Evolutionary conservation across 35 echinoderm and acorn worm genomes (phyloP), one percentile per base, ranked within the genome.

Genomic region (Heliocidaris tuberculata): DNA sequence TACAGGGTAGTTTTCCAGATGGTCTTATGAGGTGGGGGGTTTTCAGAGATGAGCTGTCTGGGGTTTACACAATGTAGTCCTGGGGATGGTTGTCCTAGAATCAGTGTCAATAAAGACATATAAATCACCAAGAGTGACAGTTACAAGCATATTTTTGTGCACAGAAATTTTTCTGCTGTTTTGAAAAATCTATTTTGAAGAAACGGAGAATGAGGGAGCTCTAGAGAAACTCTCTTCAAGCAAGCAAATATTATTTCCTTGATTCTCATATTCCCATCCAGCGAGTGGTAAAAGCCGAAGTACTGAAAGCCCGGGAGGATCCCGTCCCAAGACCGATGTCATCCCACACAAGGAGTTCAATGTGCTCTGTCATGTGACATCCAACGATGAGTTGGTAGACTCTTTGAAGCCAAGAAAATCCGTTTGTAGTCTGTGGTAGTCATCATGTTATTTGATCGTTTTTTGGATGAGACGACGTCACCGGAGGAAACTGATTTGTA

Each of bases 241-340:
- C 52, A 13, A 2, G 11, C 52, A 56, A 10, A n/a, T 21, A 78
- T 78, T n/a, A 78, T 86, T 95, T 88, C 95, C 94, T 90, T 99
- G 59, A 96, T 93, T 97, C 88, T 31, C 19, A 47, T 54, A 49
- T 86, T 31, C 32, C 16, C 5, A 52, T 7, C 48, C 96, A 99
- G 98, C 35, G 95, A 52, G 98, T 99, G 7, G 98, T 99, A 9
- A 99, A 99, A 86, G 98, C 98, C 52, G 98, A 99, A 89, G 96
- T 99, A 29, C 96, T 97, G 8, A 96, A 99, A 56, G 95, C 97
- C 90, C 96, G 94, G 49, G 94, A 86, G 15, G 97, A 97, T 13
- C 94, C 95, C 27, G 60, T 93, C 32, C 95, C 93, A 4, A 95
- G 98, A 94, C 96, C 96, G 29, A 59, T 93, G 31, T 94, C 96